Evolutionary conservation across 1,140 invertebrate species (phyloP).

Genomic region (Epicauta chinensis): DNA sequence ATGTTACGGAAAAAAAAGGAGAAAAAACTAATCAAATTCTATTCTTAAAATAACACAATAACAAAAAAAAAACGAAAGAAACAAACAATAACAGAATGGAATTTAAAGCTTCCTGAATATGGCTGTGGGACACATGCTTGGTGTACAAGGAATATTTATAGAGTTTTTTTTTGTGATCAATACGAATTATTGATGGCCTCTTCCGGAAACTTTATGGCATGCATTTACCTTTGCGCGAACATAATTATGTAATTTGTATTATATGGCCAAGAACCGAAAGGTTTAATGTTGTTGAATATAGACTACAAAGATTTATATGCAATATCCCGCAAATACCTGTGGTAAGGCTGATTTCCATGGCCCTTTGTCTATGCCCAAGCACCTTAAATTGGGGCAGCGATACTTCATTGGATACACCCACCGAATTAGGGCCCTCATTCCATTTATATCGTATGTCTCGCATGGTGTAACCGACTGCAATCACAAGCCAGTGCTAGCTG

Average conservation of each 20-base stretch:
- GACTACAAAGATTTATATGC: too few relatives aligned
- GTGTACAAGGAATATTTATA: too few relatives aligned
- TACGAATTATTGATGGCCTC: too few relatives aligned
- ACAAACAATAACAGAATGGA: not conserved
- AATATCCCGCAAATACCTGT: conserved; percentile 60
- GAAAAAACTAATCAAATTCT: not conserved
- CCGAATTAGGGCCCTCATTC: conserved; percentile 87
- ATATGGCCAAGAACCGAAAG: too few relatives aligned
- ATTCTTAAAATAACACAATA: not conserved
- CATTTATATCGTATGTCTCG: conserved; percentile 93
- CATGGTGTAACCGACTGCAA: conserved; percentile 94
- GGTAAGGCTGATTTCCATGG: conserved; percentile 86
- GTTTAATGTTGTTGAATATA: too few relatives aligned
- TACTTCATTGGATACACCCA: conserved; percentile 87
- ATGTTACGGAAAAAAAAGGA: conserved; percentile 20
- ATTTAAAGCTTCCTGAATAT: not conserved
- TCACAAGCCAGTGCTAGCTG: conserved; percentile 42
- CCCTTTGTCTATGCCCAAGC: conserved; percentile 79
- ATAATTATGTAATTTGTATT: too few relatives aligned
- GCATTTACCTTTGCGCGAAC: too few relatives aligned
- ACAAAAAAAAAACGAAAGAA: not conserved
- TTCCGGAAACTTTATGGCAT: too few relatives aligned
- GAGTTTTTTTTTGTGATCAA: too few relatives aligned
- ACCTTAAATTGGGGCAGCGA: conserved; percentile 93
- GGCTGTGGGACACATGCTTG: conserved; percentile 2